phyloP scores from a whole-genome alignment of 1,140 invertebrate species.

The Dufourea novaeangliae region DNA sequence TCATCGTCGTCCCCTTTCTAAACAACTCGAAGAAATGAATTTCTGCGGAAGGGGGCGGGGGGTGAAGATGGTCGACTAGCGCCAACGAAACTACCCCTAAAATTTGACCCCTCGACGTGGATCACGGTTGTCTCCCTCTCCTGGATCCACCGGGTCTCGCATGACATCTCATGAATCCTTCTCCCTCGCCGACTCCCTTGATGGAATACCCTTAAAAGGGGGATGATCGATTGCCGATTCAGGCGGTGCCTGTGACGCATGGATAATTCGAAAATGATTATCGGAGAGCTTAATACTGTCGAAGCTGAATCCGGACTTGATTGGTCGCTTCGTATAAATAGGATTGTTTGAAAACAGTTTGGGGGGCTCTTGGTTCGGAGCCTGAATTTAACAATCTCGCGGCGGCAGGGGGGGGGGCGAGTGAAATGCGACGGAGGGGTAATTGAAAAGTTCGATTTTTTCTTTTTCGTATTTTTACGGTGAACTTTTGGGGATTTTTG shows the following conservation, averaged over 20 bases:
- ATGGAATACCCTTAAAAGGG: conserved; percentile 35
- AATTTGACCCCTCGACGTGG: conserved; percentile 51
- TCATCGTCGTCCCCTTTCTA: conserved; percentile 50
- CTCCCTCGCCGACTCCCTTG: neutral
- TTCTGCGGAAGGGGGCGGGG: no score
- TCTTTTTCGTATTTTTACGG: no score
- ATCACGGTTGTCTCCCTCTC: conserved; percentile 11
- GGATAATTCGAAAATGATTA: conserved; percentile 38
- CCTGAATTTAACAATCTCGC: no score
- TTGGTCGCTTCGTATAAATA: neutral
- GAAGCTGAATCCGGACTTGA: conserved; percentile 14
- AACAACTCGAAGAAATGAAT: conserved; percentile 63
- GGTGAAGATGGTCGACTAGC: conserved; percentile 40
- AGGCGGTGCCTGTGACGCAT: neutral
- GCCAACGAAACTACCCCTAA: conserved; percentile 61
- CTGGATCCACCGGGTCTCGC: conserved; percentile 28
- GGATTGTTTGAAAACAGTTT: conserved; percentile 1
- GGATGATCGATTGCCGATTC: conserved; percentile 49
- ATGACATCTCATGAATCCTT: conserved; percentile 45
- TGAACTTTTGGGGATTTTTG: no score
- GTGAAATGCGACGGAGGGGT: no score
- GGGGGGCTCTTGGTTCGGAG: no score
- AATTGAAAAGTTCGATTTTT: no score
- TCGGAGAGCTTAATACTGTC: conserved; percentile 11
- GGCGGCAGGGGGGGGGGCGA: no score